These are phyloP conservation scores for Brotula barbata DNA, from an alignment of 2,797 vertebrate genomes.

Conservation along the genomic window DNA sequence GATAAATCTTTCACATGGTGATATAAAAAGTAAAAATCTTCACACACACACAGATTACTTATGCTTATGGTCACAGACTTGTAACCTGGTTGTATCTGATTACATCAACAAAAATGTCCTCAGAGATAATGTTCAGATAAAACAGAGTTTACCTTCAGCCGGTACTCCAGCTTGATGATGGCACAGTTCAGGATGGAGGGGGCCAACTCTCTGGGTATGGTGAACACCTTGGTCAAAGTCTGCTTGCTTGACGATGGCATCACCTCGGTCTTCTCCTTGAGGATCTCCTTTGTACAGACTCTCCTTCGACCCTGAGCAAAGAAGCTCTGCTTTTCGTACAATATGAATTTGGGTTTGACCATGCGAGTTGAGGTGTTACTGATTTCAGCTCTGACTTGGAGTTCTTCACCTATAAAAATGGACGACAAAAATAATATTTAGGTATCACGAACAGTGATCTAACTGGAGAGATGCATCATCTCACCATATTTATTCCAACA, in stretches of 20 bases:
- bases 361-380: conserved; percentile 53
- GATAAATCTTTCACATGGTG: too few species aligned
- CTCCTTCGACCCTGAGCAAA: conserved; percentile 60
- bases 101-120: too few species aligned
- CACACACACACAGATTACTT: too few species aligned
- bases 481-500: too few species aligned
- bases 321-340: conserved; percentile 66
- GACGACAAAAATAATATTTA: not conserved
- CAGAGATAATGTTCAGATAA: not conserved
- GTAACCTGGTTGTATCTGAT: too few species aligned
- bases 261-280: conserved; percentile 52
- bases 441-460: too few species aligned
- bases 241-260: conserved; percentile 28
- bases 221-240: conserved; percentile 49
- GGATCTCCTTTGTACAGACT: conserved; percentile 28
- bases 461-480: too few species aligned
- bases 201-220: conserved; percentile 52
- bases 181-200: conserved; percentile 69
- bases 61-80: too few species aligned
- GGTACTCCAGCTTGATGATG: conserved; percentile 74
- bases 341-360: conserved; percentile 60
- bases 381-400: conserved; percentile 47
- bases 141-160: conserved; percentile 79
- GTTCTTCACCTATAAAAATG: conserved; percentile 42
- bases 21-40: too few species aligned